Evolutionary conservation across 1,140 invertebrate genomes (phyloP), one percentile per base, ranked within the genome.

Genomic region (Diorhabda carinulata): DNA sequence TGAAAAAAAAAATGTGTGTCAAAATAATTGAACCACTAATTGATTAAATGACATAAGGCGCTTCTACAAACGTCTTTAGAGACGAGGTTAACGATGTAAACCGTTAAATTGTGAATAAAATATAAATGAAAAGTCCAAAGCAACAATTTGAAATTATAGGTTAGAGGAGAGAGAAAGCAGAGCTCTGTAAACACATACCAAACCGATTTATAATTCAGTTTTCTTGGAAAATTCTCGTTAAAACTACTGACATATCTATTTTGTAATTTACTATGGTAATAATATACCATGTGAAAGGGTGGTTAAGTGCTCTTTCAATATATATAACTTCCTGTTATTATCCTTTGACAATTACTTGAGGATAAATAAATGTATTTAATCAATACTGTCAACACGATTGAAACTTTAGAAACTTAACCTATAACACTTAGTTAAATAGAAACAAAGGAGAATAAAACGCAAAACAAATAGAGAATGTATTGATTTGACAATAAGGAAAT

Each of bases 171-270:
- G 58, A 59, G 58, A 59, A 56, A 43, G 42, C 57, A 64, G 63
- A 64, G 65, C 65, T 67, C 45, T 45, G 65, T 67, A 67, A 67
- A 67, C 65, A 67, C 65, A 67, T 67, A 67, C 43, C 43, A 44
- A n/a, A 9, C 43, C 45, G 9, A 25, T 67, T 25, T 45, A 67
- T 67, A 67, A 67, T 67, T 67, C 65, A 67, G 8, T 40, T 41
- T 67, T 67, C 65, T 67, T 42, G 65, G 65, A 67, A 67, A 67
- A 52, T 52, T 52, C n/a, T 8, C 43, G 58, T 60, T 57, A 41
- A 60, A 6, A 42, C 43, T 47, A 10, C n/a, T 25, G n/a, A 44
- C 45, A 10, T 64, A 64, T 10, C 63, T 57, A 47, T 64, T 64
- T 57, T 52, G 63, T 52, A 64, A 64, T 64, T 64, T 64, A 25